Evolutionary conservation across 2,113 vertebrate species (phyloP), one percentile per base, ranked within the genome.

Genomic region (Phocoena sinus): DNA sequence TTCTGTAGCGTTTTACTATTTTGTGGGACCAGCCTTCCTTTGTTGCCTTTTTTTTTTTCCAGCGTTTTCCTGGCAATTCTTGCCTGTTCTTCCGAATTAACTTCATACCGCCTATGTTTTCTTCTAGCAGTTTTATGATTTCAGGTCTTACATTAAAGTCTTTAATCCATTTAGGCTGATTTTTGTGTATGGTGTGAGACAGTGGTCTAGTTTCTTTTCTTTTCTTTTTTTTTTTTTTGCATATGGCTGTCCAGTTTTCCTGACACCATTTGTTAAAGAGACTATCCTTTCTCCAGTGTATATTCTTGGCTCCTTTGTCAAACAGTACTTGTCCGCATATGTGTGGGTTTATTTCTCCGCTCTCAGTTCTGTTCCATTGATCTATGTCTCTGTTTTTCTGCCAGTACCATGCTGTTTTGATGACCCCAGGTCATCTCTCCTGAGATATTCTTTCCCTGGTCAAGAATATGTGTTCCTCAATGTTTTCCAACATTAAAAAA

Each of bases 51-150:
- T 31, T 76, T 65, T 53, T 68, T 41, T 36, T 36, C 9, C 9
- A 47, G 60, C 13, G 3, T 38, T 21, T 65, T 86, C 50, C 25
- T 90, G 53, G 18, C 26, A 8, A 56, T 67, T 82, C 73, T 53
- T 77, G 28, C 26, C 9, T 41, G 12, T 56, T 86, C 47, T 91
- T 96, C n/a, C 50, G 74, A 79, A 68, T 70, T 25, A 87, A 62
- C 12, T 56, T 74, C 60, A 62, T 18, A n/a, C 63, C 38, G 28
- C 5, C 26, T 18, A 6, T 47, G 44, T 20, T 76, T 76, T 17
- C 28, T 50, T 76, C 73, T 11, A 47, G 73, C 28, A 33, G 41
- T 76, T 50, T 50, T 33, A 50, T 76, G 28, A 15, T 20, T 76
- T 44, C 15, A 50, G 44, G 15, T 76, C 41, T 50, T 76, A 47